Evolutionary conservation across 2,797 vertebrate species (phyloP).

Genomic region (Danio jaintianensis): DNA sequence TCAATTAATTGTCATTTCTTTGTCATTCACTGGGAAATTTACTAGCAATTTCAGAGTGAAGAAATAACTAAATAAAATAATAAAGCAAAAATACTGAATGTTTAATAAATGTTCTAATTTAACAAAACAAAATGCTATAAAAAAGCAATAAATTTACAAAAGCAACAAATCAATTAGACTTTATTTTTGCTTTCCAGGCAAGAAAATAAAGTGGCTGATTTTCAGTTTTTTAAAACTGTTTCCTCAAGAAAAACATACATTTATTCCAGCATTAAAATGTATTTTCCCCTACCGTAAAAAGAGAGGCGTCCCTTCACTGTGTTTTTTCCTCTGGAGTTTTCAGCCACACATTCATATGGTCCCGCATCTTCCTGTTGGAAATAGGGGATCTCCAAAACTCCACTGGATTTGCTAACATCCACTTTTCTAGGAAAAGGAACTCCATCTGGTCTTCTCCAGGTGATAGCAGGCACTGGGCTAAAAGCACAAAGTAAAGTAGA

Average conservation of each 20-base stretch:
- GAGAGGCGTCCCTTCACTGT: slow-evolving; percentile 89
- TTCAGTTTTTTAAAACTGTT: not conserved
- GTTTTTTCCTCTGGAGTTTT: slow-evolving; percentile 91
- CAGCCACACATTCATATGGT: slow-evolving; percentile 90
- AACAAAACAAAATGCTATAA: too few species aligned
- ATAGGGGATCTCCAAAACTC: slow-evolving; percentile 92
- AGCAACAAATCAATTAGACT: not conserved
- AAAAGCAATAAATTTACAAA: too few species aligned
- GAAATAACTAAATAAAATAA: too few species aligned
- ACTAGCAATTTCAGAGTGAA: too few species aligned
- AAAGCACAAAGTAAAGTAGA: not conserved
- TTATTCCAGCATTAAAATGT: not conserved
- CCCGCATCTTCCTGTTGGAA: slow-evolving; percentile 94
- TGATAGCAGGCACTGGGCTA: slow-evolving; percentile 91
- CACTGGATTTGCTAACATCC: slow-evolving; percentile 85
- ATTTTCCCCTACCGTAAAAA: slow-evolving; percentile 87
- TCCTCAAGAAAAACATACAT: not conserved
- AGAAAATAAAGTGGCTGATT: not conserved
- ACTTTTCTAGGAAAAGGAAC: slow-evolving; percentile 88
- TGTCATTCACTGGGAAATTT: too few species aligned
- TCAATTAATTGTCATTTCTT: too few species aligned
- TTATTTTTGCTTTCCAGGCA: not conserved
- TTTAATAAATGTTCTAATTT: too few species aligned
- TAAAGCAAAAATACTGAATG: too few species aligned
- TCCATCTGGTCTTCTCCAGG: slow-evolving; percentile 89